Base-by-base conservation (phyloP, 2,113 vertebrate species). In the Brachyistius frenatus region DNA sequence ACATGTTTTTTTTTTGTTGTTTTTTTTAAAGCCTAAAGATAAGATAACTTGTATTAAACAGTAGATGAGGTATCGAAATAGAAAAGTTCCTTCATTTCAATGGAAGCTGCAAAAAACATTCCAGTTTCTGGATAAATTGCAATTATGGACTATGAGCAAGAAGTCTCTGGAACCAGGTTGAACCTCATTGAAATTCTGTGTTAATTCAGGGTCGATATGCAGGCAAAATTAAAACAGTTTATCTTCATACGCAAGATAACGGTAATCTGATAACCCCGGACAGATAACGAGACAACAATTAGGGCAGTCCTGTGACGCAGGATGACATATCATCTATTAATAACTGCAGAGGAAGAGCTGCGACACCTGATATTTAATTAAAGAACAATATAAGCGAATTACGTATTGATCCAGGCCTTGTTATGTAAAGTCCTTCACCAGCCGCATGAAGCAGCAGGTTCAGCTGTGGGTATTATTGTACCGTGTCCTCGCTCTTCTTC, bases 141-240 rank as follows among this genome's bases (percentile, higher is more conserved):
- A 23, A 23, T 23, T 23, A 23, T 23, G 23, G 23, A 23, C 23
- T 23, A 23, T 11, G 41, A 11, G 41, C 41, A 44, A 44, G 13
- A 44, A 13, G 41, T 11, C 41, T 13, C 41, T 44, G 41, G 41
- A 44, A 44, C 9, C 41, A 44, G 5, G 23, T 11, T 44, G 41
- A 44, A 13, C 10, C 10, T 7, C 6, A 11, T 3, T 3, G 37
- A 33, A 1, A 15, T 56, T 65, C 35, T 41, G 23, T 46, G 3
- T 49, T 55, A 1, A 46, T 36, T 23, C 1, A 0, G 32, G 30
- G 49, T 41, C 14, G 41, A 33, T 37, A 3, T 39, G 39, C 4
- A 52, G 44, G 33, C 14, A 10, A 71, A 58, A 82, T 88, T 83
- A 72, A 78, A 86, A 52, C 8, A 14, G 46, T 64, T 70, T 50